Evolutionary conservation across 1,140 invertebrate genomes (phyloP), one percentile per base, ranked within the genome.

Genomic region (Drosophila equinoxialis): DNA sequence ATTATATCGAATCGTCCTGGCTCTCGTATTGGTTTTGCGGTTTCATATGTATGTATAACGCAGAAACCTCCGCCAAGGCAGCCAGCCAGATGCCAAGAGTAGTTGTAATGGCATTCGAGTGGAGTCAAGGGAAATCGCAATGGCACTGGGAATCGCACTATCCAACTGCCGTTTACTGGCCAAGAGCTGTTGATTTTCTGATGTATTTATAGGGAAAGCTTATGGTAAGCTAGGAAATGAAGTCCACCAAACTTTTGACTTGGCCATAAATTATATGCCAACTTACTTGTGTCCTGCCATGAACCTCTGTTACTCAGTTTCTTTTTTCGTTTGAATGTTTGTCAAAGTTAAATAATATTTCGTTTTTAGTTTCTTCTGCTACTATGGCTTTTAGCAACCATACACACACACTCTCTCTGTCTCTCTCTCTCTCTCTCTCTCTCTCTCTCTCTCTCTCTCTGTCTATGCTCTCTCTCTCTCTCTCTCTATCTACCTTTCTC

Each of bases 11-110:
- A 86, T 79, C 58, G 71, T 72, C 57, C 71, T 63, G 75, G 66
- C 71, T 68, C 75, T 87, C 65, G 71, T 82, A 79, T 85, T 85
- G 83, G 79, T 74, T 82, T 82, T 87, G 81, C 57, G 81, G 81
- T 77, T 51, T 23, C 45, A 51, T 51, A 51, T 51, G 45, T 51
- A 23, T 23, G 45, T 51, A 23, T 51, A 20, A 23, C 45, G 45
- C 45, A 51, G 2, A 6, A 13, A 45, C 4, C 13, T 23, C 26
- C 26, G 48, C 39, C 10, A 7, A 10, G 17, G 0, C 6, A 51
- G 45, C 42, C 42, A 48, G 37, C 37, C 37, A 39, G 37, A 5
- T 13, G 37, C 45, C 45, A 51, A 20, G 45, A 23, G 33, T 37
- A 59, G 57, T 17, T 59, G 57, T 59, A 59, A 59, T 59, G 57